Evolutionary conservation across 2,797 vertebrate species (phyloP), one percentile per base, ranked within the genome.

Genomic region (Gallinago nigripennis): DNA sequence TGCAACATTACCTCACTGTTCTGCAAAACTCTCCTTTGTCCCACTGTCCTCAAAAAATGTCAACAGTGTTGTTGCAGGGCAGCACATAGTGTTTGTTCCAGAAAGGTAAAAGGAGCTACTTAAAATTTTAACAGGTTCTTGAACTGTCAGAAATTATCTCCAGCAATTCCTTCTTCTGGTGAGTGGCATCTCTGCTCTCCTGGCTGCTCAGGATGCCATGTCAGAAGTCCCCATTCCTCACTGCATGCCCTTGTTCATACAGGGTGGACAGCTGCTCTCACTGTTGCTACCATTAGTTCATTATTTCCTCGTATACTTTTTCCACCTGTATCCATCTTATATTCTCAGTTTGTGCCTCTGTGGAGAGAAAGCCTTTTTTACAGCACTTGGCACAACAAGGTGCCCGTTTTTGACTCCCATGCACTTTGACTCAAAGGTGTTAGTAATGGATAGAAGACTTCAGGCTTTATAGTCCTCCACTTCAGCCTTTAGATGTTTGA

Each of bases 231-330:
- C 14, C 24, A 9, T 41, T 83, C 31, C 61, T 43, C 33, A 39
- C 12, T 24, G 16, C 28, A 45, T 87, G 24, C 19, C 1, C 2
- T 0, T 39, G 11, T 58, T 80, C 4, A 0, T 19, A 45, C 3
- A 15, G 11, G 6, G 14, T 33, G 18, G 39, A 35, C 45, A 92
- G 37, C 65, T 71, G 37, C 45, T 81, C 30, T 56, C 28, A 18
- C 23, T 80, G 4, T 71, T 81, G 27, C 39, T 50, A 35, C 31
- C 8, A 35, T 71, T 81, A 69, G 45, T 31, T 92, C 20, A 51
- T 28, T 8, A n/a, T 75, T 82, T 86, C n/a, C 33, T 75, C 60
- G 12, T 20, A 37, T 41, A 18, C 10, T 76, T 87, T 88, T 78
- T 5, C 58, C 19, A 63, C 21, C 46, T 76, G 11, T 39, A 46